phyloP scores from a whole-genome alignment of 2,113 vertebrate species.

The Pachycephala philippinensis region DNA sequence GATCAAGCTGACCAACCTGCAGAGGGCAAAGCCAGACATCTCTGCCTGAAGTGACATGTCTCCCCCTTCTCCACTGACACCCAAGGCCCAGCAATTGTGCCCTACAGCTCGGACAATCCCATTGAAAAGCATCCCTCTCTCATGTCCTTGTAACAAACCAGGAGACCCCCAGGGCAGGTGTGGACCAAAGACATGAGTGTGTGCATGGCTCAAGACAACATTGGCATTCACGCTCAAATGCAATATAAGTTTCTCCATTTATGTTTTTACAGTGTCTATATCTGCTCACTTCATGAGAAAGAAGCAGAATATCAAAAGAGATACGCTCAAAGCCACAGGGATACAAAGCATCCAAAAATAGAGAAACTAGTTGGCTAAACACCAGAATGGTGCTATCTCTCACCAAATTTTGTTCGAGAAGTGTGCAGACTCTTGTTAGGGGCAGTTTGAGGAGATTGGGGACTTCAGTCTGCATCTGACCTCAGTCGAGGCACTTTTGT shows the following conservation, averaged over 20 bases:
- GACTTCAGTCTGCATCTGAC: not conserved
- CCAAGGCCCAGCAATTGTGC: accelerated
- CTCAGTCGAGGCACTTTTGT: not conserved
- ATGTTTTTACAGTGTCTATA: not conserved
- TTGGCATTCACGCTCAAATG: not conserved
- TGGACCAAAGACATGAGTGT: accelerated
- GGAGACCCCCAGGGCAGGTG: accelerated
- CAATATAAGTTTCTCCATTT: not conserved
- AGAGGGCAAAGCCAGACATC: not conserved
- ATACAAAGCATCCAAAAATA: not conserved
- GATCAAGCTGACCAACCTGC: not conserved
- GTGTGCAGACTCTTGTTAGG: not conserved
- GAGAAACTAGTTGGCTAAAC: not conserved
- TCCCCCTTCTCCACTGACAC: not conserved
- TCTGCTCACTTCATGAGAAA: not conserved
- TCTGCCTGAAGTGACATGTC: accelerated
- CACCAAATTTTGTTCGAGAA: not conserved
- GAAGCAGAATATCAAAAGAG: not conserved
- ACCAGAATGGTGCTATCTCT: not conserved
- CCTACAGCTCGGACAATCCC: not conserved
- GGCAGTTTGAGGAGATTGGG: not conserved
- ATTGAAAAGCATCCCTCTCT: not conserved
- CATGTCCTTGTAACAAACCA: accelerated
- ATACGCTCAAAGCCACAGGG: not conserved
- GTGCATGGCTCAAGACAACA: not conserved